phyloP scores from a whole-genome alignment of 1,140 invertebrate species.

The Lordiphosa collinella region DNA sequence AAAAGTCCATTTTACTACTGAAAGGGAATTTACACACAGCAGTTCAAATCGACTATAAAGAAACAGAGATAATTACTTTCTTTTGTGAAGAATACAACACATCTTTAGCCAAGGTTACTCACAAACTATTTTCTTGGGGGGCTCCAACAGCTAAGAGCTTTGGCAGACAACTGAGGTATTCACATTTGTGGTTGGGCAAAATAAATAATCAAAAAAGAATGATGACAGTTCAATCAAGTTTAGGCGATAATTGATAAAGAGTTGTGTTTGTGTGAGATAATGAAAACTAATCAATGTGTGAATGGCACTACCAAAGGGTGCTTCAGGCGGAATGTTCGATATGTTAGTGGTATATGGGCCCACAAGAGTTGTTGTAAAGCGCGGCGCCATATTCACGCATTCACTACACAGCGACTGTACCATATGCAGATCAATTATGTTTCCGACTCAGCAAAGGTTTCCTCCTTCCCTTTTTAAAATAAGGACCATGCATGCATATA shows the following conservation, averaged over 20 bases:
- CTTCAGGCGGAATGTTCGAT: no score
- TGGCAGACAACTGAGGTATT: slow-evolving; percentile 29
- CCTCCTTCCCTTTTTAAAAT: no score
- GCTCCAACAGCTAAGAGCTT: slow-evolving; percentile 16
- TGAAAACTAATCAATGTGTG: neutral
- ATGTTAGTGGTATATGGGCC: no score
- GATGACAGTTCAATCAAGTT: slow-evolving; percentile 41
- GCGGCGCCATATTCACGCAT: no score
- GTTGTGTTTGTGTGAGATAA: slow-evolving; percentile 1
- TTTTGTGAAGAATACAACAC: slow-evolving; percentile 14
- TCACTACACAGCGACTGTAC: no score
- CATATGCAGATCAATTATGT: no score
- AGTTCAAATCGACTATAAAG: slow-evolving; percentile 3
- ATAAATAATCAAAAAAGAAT: neutral
- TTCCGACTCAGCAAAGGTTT: no score
- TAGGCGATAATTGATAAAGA: slow-evolving; percentile 37
- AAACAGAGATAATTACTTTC: slow-evolving; percentile 37
- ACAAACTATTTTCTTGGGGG: slow-evolving; percentile 1
- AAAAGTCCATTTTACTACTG: slow-evolving; percentile 80
- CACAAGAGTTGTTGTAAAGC: no score
- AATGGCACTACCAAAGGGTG: neutral
- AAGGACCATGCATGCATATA: no score
- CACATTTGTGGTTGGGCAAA: slow-evolving; percentile 20
- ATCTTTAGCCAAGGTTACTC: neutral
- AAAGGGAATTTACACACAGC: neutral